Evolutionary conservation across 2,113 vertebrate genomes (phyloP).

Genomic region (Oryzias javanicus): DNA sequence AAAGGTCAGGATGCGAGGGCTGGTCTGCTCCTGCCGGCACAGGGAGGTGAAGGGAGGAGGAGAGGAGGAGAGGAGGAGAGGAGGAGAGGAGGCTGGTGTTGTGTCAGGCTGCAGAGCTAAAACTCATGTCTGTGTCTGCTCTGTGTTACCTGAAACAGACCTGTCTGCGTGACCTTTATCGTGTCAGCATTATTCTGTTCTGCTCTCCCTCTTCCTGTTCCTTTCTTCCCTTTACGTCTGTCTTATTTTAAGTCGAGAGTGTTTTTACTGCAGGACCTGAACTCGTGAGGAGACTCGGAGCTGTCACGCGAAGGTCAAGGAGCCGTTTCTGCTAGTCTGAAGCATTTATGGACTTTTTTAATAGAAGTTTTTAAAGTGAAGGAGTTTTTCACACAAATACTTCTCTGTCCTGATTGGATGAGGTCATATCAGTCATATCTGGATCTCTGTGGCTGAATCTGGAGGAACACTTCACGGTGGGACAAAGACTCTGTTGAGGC

Average conservation of each 20-base stretch:
- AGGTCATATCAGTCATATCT: too few relatives aligned
- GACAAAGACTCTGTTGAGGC: conserved; percentile 47
- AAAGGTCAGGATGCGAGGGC: conserved; percentile 30
- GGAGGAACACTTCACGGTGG: conserved; percentile 7
- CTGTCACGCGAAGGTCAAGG: conserved; percentile 17
- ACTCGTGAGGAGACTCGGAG: conserved; percentile 9
- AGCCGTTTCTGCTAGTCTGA: neutral
- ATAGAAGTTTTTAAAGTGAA: neutral
- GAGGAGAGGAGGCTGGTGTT: conserved; percentile 51
- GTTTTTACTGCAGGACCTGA: conserved; percentile 17
- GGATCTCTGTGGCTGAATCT: neutral
- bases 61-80: too few relatives aligned
- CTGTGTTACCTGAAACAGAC: conserved; percentile 49
- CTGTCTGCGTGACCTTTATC: conserved; percentile 25
- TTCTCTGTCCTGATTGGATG: too few relatives aligned
- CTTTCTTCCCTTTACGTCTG: conserved; percentile 10
- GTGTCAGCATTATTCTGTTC: neutral
- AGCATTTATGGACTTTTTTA: too few relatives aligned
- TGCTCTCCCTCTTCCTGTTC: neutral
- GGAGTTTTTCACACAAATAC: too few relatives aligned
- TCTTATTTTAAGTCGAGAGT: conserved; percentile 32
- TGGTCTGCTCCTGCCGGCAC: too few relatives aligned
- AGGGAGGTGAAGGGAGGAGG: conserved; percentile 10
- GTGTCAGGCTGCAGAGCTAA: conserved; percentile 38
- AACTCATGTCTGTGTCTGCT: conserved; percentile 46